A percentile compares a stretch with the other conserved stretches of the same genome.
Evolutionary conservation across 2,797 vertebrate species (phyloP).

Genomic region (Platalea minor): DNA sequence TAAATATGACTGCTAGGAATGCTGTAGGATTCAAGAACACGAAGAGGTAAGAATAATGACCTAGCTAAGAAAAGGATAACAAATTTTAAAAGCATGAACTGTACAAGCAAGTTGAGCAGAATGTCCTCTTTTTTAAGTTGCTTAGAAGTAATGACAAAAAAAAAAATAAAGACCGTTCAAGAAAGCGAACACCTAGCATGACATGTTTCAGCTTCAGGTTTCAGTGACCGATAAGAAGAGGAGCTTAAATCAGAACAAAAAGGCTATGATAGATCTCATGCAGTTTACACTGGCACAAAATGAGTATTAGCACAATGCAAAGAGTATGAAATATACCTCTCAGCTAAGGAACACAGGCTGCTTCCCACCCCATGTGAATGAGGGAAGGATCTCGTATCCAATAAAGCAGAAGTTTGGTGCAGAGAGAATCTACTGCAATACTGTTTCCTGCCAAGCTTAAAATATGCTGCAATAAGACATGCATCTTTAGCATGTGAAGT

Average conservation of each 20-base stretch:
- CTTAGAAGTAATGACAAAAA: neutral
- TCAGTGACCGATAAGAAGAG: neutral
- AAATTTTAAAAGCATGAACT: neutral
- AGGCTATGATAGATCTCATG: neutral
- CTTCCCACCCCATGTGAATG: neutral
- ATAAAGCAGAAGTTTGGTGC: slow-evolving; percentile 19
- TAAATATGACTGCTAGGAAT: neutral
- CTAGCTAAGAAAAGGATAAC: neutral
- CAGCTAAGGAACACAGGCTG: neutral
- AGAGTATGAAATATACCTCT: neutral
- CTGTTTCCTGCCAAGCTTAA: slow-evolving; percentile 49
- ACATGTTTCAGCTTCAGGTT: neutral
- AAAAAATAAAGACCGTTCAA: neutral
- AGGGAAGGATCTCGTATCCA: neutral
- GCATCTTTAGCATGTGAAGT: slow-evolving; percentile 48
- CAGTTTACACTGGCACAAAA: neutral
- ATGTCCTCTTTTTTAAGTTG: neutral
- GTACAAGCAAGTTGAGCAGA: neutral
- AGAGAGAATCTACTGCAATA: slow-evolving; percentile 54
- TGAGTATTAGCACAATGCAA: neutral
- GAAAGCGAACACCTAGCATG: neutral
- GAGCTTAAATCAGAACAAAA: neutral
- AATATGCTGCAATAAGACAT: slow-evolving; percentile 30
- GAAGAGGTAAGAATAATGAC: neutral
- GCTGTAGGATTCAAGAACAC: neutral